A percentile compares a stretch with the other conserved stretches of the same genome.
Evolutionary conservation across 2,888 invertebrate genomes (phyloP).

Genomic region (Synergus japonicus): DNA sequence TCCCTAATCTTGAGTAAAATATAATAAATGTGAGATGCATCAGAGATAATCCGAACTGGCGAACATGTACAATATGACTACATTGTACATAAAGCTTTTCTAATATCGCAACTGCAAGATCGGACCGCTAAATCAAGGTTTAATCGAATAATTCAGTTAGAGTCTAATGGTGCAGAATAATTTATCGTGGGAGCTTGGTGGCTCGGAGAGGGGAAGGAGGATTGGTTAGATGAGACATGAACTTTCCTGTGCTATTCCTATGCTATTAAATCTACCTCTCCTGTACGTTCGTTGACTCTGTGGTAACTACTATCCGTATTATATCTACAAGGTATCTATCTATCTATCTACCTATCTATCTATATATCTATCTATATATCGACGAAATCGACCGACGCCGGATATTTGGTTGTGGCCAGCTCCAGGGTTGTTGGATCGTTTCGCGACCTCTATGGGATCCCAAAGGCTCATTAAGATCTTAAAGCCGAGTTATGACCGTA

Average conservation of each 20-base stretch:
- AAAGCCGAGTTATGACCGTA: slow-evolving; percentile 17
- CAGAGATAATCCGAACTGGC: not conserved
- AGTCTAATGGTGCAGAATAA: slow-evolving; percentile 64
- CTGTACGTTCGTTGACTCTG: slow-evolving; percentile 34
- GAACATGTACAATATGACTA: not conserved
- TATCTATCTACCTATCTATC: too few relatives aligned
- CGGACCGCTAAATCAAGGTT: slow-evolving; percentile 64
- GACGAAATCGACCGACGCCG: slow-evolving; percentile 18
- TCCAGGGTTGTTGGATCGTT: slow-evolving; percentile 23
- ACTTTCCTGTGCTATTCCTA: slow-evolving; percentile 61
- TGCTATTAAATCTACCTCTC: slow-evolving; percentile 60
- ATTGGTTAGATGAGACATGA: slow-evolving; percentile 29
- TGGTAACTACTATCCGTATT: slow-evolving; percentile 20
- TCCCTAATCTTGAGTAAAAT: not conserved
- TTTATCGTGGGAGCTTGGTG: slow-evolving; percentile 57
- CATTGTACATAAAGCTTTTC: not conserved
- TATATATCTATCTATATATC: not conserved
- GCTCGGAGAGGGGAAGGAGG: slow-evolving; percentile 41
- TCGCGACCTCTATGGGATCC: not conserved
- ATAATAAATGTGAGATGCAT: not conserved
- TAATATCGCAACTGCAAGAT: slow-evolving; percentile 47
- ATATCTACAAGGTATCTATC: not conserved
- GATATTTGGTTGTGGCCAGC: slow-evolving; percentile 29
- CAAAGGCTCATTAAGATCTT: slow-evolving; percentile 14
- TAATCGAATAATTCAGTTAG: slow-evolving; percentile 67